These are phyloP conservation scores for Antrozous pallidus DNA, from an alignment of 2,797 vertebrate species.

Conservation along the genomic window DNA sequence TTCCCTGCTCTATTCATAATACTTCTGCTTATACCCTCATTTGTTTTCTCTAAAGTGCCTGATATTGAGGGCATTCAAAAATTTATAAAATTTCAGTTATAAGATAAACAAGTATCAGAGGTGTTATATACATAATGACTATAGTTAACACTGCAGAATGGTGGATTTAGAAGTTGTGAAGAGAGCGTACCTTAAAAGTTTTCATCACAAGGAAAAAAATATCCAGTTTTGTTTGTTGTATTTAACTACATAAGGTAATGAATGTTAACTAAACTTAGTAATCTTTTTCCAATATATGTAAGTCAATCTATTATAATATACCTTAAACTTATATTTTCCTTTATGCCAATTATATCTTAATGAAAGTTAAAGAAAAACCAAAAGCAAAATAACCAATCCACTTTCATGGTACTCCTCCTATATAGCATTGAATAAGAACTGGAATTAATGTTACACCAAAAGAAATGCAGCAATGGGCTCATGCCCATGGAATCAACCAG, in stretches of 20 bases:
- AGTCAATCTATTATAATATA: not conserved
- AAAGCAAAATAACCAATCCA: not conserved
- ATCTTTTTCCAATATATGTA: not conserved
- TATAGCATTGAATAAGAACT: not conserved
- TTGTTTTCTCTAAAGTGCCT: not conserved
- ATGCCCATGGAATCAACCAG: not conserved
- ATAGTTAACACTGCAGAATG: not conserved
- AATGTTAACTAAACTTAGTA: not conserved
- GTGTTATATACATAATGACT: not conserved
- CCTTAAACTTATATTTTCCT: not conserved
- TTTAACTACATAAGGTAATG: not conserved
- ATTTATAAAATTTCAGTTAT: not conserved
- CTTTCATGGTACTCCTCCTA: not conserved
- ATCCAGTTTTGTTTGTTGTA: not conserved
- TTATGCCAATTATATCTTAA: not conserved
- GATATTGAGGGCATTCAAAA: not conserved
- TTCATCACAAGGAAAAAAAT: not conserved
- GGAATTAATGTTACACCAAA: not conserved
- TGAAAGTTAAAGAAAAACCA: not conserved
- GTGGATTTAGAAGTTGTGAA: not conserved
- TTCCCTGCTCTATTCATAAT: not conserved
- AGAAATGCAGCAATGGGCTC: not conserved
- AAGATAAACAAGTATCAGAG: not conserved
- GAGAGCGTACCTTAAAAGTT: not conserved
- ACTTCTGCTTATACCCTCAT: not conserved